A percentile compares a stretch with the other conserved stretches of the same genome.
Conservation (phyloP, 2,797 vertebrate species). For the Lutjanus campechanus region DNA sequence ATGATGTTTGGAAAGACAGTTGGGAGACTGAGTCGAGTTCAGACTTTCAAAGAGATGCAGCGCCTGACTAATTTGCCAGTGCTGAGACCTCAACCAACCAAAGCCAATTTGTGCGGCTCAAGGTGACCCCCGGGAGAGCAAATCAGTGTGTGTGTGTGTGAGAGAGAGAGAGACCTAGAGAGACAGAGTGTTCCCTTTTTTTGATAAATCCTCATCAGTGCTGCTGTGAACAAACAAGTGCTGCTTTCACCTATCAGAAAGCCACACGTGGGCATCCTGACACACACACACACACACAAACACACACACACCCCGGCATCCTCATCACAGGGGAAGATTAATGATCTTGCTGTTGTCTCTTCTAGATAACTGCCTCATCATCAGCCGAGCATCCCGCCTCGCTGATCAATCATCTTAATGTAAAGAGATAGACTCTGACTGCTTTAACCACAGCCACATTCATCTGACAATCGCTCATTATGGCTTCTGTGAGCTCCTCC, state of each 20-base stretch:
- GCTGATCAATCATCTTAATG: constrained; percentile 80
- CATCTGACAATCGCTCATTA: constrained; percentile 56
- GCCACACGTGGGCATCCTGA: constrained; percentile 34
- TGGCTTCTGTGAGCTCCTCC: constrained; percentile 30
- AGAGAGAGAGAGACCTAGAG: background rate
- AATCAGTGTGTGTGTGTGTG: constrained; percentile 39
- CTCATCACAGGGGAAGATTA: constrained; percentile 69
- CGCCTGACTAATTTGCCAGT: constrained; percentile 69
- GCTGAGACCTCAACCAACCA: constrained; percentile 68
- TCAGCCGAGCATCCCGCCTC: constrained; percentile 56
- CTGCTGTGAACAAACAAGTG: constrained; percentile 59
- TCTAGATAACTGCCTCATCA: constrained; percentile 77
- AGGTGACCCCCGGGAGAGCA: constrained; percentile 74
- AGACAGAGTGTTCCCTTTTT: constrained; percentile 29
- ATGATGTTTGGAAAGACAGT: constrained; percentile 47
- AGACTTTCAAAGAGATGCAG: constrained; percentile 70
- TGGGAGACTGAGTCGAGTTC: constrained; percentile 51
- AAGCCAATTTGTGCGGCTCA: constrained; percentile 77
- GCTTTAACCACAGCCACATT: constrained; percentile 55
- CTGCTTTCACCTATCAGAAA: constrained; percentile 58
- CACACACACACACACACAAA: constrained; percentile 10
- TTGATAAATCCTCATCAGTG: constrained; percentile 57
- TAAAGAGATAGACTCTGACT: constrained; percentile 69
- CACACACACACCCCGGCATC: constrained; percentile 26
- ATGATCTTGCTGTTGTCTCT: constrained; percentile 71